Base-by-base conservation (phyloP, 2,797 vertebrate genomes). In the Tamandua tetradactyla region DNA sequence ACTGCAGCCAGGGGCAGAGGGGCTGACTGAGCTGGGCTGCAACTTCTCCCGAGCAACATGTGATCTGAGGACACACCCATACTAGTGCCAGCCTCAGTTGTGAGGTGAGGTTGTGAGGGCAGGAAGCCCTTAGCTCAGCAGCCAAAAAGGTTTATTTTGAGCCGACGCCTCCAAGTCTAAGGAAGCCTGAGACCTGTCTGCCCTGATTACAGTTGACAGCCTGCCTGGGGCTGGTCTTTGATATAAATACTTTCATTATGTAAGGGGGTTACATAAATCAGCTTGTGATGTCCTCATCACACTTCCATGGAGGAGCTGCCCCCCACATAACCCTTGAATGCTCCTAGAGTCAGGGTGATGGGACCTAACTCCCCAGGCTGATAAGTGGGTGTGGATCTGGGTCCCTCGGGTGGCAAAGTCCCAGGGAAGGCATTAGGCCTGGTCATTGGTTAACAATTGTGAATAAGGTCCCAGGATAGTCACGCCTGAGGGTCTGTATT, bases 261-360 rank as follows among this genome's bases (percentile, higher is more conserved):
- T 92, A 87, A 96, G 79, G 40, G n/a, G 49, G 62, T 93, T 94
- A 88, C 69, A 47, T 94, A 94, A 97, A 27, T 52, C 83, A 8
- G n/a, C 84, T 3, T 49, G 88, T 22, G 74, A 76, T 7, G 10
- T 61, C 88, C 5, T 0, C 4, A 0, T 22, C 57, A 32, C 18
- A 1, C 0, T 0, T 71, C 64, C 83, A 13, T 12, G 0, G 61
- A 76, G 74, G 61, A 9, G 3, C 82, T 18, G 87, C 78, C 13
- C 52, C 55, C 37, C 32, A 3, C 0, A 3, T 4, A 11, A 37
- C 47, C 57, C 64, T 68, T 30, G 47, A 5, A 8, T 0, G 64
- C 35, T 40, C 47, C 30, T 69, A 7, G 27, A 68, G 68, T 37
- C 30, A 7, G 30, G 9, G 12, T 42, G 49, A 75, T 22, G 1